Evolutionary conservation across 2,113 vertebrate species (phyloP), one percentile per base, ranked within the genome.

Genomic region (Cyanistes caeruleus): DNA sequence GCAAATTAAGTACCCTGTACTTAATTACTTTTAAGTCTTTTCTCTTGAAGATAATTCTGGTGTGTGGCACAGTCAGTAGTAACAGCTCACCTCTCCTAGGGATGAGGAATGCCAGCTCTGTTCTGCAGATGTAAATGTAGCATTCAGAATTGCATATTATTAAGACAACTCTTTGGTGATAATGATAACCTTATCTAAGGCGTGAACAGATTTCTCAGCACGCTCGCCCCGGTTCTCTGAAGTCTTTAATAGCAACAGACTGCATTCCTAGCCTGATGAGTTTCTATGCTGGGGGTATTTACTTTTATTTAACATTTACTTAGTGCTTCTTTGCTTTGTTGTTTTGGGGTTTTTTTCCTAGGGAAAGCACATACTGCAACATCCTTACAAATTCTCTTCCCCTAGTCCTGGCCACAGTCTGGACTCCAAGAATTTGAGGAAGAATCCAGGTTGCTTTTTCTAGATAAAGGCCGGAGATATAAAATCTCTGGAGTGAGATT

Each of bases 261-360:
- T 79, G 48, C 52, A 88, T 97, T 96, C 78, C 56, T 70, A 49
- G 33, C 25, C 46, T 90, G 82, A 83, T 89, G 69, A 35, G 87
- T 94, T 96, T 92, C 93, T 80, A 2, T 76, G 70, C 51, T 53
- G 7, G 8, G 68, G 79, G 19, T 87, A 75, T 96, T 96, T 95
- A 62, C 95, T 92, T 94, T 95, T 39, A n/a, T 81, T 94, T 96
- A 92, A 97, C 82, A 91, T 93, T 97, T 95, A 89, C 89, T 96
- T 84, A 95, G 69, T 68, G 65, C 49, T 77, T 56, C 60, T 92
- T 75, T 63, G 33, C 84, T 95, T 94, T 27, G 22, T 31, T 53
- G 15, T 24, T 68, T 48, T 15, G 4, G 9, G 25, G 3, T 20
- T 20, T 52, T 91, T 95, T 85, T 68, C 91, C 77, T 68, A 91